Conservation (phyloP, 2,797 vertebrate species). For the Taenioides sp. region DNA sequence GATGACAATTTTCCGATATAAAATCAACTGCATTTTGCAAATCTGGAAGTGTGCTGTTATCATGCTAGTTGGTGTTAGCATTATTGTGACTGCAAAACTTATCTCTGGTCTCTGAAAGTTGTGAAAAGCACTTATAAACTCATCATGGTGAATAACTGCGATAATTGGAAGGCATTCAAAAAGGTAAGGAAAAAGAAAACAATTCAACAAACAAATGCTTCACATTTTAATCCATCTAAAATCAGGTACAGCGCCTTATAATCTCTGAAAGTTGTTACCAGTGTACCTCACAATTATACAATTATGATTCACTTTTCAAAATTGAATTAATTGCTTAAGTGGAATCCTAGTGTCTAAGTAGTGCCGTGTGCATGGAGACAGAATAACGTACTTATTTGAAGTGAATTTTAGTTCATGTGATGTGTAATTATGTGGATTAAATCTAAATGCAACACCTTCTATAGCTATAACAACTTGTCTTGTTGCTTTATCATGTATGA, state of each 20-base stretch:
- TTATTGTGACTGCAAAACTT: no score
- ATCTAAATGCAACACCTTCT: background rate
- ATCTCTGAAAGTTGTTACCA: background rate
- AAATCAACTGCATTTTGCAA: no score
- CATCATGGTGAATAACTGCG: no score
- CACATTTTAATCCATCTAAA: background rate
- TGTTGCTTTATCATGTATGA: no score
- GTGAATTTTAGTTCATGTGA: background rate
- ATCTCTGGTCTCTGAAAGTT: no score
- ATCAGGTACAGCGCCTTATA: background rate
- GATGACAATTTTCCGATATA: no score
- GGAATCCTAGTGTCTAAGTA: background rate
- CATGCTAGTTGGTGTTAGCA: no score
- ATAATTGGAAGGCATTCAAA: no score
- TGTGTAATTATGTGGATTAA: background rate
- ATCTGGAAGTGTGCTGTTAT: no score
- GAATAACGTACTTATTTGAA: background rate
- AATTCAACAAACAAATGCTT: no score
- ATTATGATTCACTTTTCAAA: background rate
- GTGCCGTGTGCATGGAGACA: background rate
- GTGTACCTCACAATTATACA: background rate
- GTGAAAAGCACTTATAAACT: no score
- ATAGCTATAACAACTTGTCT: background rate
- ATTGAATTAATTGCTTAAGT: background rate
- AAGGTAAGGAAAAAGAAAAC: no score